Evolutionary conservation across 1,140 invertebrate species (phyloP).

Genomic region (Cydia fagiglandana): DNA sequence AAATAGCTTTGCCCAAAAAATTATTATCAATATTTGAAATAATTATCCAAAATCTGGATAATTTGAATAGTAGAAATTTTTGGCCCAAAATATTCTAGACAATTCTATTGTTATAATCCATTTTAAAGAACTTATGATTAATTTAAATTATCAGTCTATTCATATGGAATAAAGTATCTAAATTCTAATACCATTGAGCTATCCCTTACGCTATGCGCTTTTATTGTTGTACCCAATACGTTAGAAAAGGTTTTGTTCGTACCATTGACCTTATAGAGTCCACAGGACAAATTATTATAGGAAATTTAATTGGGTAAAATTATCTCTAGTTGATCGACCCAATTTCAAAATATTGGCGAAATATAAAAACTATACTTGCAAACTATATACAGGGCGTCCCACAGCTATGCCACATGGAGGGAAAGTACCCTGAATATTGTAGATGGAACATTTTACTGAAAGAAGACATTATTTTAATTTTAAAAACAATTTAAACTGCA

Average conservation of each 20-base stretch:
- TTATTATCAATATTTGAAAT: not conserved
- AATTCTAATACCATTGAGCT: not conserved
- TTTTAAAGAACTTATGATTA: not conserved
- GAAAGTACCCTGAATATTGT: no score
- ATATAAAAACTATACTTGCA: no score
- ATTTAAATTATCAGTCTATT: slow-evolving; percentile 11
- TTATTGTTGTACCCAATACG: not conserved
- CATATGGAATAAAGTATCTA: not conserved
- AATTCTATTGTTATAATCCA: not conserved
- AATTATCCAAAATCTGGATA: not conserved
- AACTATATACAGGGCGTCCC: no score
- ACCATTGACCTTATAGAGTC: not conserved
- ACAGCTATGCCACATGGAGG: no score
- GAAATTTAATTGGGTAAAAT: no score
- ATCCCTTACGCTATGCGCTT: not conserved
- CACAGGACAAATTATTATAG: not conserved
- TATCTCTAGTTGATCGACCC: no score
- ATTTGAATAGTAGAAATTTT: not conserved
- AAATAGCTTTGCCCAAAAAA: not conserved
- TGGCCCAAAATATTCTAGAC: not conserved
- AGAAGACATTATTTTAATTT: no score
- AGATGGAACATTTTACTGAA: no score
- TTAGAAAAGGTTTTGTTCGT: not conserved
- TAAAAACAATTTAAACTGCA: no score
- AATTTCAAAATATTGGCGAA: no score